phyloP scores from a whole-genome alignment of 2,888 invertebrate genomes.

The Eustalomyia histrio region DNA sequence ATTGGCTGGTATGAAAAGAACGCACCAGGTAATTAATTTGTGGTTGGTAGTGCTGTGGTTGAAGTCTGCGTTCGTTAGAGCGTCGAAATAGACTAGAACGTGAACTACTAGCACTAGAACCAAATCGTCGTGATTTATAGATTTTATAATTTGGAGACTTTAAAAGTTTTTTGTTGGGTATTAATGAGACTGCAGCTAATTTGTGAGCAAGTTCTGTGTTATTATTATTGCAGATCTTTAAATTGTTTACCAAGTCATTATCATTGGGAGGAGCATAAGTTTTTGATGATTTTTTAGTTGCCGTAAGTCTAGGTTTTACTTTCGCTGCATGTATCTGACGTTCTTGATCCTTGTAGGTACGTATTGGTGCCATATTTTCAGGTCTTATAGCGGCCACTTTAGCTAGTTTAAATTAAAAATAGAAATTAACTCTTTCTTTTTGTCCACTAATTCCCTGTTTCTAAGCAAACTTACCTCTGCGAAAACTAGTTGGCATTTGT shows the following conservation, averaged over 20 bases:
- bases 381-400: slow-evolving; percentile 46
- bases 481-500: slow-evolving; percentile 67
- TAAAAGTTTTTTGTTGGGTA: slow-evolving; percentile 56
- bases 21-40: slow-evolving; percentile 61
- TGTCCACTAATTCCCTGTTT: no score
- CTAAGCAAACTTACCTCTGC: slow-evolving; percentile 63
- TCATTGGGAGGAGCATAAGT: not conserved
- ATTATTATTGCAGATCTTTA: slow-evolving; percentile 24
- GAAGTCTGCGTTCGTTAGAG: slow-evolving; percentile 64
- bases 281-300: slow-evolving; percentile 3
- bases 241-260: not conserved
- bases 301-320: slow-evolving; percentile 5
- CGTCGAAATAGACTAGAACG: slow-evolving; percentile 66
- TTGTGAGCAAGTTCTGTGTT: slow-evolving; percentile 23
- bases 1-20: slow-evolving; percentile 52
- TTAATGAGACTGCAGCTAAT: slow-evolving; percentile 10
- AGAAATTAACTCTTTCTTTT: not conserved
- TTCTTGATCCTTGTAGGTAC: slow-evolving; percentile 45
- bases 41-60: slow-evolving; percentile 21
- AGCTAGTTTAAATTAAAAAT: slow-evolving; percentile 21
- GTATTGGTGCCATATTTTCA: slow-evolving; percentile 66
- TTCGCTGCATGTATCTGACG: not conserved
- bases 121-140: slow-evolving; percentile 67
- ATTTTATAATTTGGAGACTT: slow-evolving; percentile 69
- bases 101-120: slow-evolving; percentile 69